Evolutionary conservation across 2,113 vertebrate genomes (phyloP), one percentile per base, ranked within the genome.

Genomic region (Nettapus auritus): DNA sequence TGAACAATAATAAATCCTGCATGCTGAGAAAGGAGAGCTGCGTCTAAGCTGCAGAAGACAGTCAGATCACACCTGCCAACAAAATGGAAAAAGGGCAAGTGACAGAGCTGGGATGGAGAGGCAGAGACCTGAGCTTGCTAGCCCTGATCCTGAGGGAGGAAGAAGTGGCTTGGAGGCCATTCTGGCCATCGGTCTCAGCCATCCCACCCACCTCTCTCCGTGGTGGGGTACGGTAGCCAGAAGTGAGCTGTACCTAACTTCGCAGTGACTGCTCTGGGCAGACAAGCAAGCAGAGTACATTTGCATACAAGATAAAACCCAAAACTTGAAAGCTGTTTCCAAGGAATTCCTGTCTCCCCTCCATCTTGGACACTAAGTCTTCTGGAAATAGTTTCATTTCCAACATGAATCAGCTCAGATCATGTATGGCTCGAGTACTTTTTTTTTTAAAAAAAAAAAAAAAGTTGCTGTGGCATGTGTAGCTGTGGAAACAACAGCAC

Each of bases 1-100:
- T 3, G 16, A 70, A 66, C 34, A 55, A 3, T 4, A 57, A 68
- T 0, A 0, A 34, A 5, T 20, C 26, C 7, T 53, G 28, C 1
- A 0, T 19, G 20, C 50, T 40, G 62, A 71, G 52, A 44, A 82
- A 11, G 28, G 8, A 84, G 68, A 73, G 40, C 38, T 46, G 38
- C 1, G 2, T 18, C 29, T 57, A 64, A 64, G 38, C 66, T 82
- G 19, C 67, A 68, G 34, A n/a, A 20, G 53, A 85, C 75, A 34
- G 46, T 29, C 53, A 26, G 9, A 26, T 50, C 46, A 18, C 7
- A 13, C 3, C 55, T 38, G 64, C 44, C 44, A 38, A 29, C 38
- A 25, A 75, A 53, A 42, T 21, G 28, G 40, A 59, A 12, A 86
- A 63, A 26, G 3, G 29, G 23, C 68, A 33, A 8, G 1, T 28